Percentiles rank a stretch among this genome's conserved stretches.
phyloP scores from a whole-genome alignment of 2,113 vertebrate species.

The Sceloporus tristichus region DNA sequence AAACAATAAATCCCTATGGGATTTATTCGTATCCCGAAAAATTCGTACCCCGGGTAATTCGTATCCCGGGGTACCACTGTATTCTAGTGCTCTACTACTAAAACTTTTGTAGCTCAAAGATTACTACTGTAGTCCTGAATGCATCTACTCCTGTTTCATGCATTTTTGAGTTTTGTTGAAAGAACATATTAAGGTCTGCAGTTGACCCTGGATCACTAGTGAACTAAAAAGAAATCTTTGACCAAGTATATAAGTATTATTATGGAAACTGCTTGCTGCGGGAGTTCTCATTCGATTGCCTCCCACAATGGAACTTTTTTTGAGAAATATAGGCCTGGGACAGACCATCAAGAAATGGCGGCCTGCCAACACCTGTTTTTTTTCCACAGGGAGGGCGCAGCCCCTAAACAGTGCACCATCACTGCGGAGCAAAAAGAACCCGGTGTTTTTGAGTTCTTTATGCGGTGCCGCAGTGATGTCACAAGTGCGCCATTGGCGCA shows the following conservation, averaged over 20 bases:
- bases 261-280: neutral
- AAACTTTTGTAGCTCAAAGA: neutral
- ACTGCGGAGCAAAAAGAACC: no score
- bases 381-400: no score
- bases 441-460: no score
- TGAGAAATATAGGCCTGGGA: neutral
- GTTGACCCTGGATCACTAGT: fast-evolving
- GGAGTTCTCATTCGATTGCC: neutral
- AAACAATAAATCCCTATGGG: no score
- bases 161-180: neutral
- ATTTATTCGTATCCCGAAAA: no score
- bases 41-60: no score
- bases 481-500: no score
- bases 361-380: no score
- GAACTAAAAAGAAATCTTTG: neutral
- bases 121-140: neutral
- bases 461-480: no score
- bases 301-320: neutral
- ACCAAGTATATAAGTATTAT: neutral
- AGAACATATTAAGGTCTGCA: neutral
- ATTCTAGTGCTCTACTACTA: neutral
- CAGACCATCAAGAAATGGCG: no score
- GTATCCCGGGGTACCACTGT: no score
- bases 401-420: no score
- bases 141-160: neutral